Conservation (phyloP, 1,140 invertebrate genomes). For the Sinonovacula constricta region DNA sequence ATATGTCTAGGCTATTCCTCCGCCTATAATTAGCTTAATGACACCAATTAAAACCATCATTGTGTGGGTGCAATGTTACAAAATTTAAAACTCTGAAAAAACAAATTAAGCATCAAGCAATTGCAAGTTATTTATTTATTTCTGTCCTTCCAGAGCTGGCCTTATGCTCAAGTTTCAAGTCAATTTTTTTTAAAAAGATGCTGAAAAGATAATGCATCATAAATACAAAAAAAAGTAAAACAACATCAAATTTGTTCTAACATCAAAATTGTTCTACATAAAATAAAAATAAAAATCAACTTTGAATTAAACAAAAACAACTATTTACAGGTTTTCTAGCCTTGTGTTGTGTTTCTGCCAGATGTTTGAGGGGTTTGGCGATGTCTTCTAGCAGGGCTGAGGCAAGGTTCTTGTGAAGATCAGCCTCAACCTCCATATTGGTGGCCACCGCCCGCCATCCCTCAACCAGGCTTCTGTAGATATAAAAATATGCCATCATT, state of each 20-base stretch:
- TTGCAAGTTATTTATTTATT: no score
- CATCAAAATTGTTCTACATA: background rate
- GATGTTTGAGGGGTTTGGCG: constrained; percentile 89
- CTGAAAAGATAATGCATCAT: background rate
- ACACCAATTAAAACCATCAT: no score
- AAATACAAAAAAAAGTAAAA: background rate
- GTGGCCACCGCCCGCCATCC: constrained; percentile 93
- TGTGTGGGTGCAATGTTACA: no score
- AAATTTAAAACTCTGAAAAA: no score
- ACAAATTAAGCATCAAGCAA: no score
- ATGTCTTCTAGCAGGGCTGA: constrained; percentile 90
- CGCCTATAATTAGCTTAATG: no score
- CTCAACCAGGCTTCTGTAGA: constrained; percentile 89
- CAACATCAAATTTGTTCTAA: background rate
- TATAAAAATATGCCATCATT: no score
- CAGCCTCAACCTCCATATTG: constrained; percentile 94
- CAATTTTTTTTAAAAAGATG: background rate
- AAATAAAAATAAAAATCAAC: background rate
- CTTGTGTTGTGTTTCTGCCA: constrained; percentile 86
- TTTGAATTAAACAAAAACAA: background rate
- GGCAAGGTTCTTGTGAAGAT: constrained; percentile 90
- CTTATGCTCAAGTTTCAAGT: background rate
- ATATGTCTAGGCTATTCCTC: no score
- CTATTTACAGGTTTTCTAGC: constrained; percentile 82
- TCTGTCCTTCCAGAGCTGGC: background rate